phyloP scores from a whole-genome alignment of 1,140 invertebrate species.

The Orussus abietinus region DNA sequence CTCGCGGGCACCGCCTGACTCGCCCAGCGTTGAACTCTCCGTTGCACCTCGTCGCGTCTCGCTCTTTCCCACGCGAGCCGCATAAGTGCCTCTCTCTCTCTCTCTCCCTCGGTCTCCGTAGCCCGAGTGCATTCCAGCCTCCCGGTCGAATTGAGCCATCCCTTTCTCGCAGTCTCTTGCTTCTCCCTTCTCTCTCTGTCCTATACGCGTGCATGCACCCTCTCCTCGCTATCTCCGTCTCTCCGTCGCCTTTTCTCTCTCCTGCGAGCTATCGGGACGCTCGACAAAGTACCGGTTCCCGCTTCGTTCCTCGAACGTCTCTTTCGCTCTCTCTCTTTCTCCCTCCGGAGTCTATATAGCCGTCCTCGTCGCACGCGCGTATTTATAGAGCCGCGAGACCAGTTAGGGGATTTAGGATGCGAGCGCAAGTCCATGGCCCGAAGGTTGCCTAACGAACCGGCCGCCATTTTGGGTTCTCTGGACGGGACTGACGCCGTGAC shows the following conservation, averaged over 20 bases:
- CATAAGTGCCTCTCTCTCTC: no score
- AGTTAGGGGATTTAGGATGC: background rate
- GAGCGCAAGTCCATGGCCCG: slow-evolving; percentile 12
- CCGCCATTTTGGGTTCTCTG: slow-evolving; percentile 36
- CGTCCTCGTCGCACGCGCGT: slow-evolving; percentile 22
- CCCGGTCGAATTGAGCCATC: no score
- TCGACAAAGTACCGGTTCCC: slow-evolving; percentile 32
- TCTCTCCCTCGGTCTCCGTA: no score
- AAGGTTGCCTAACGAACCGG: slow-evolving; percentile 40
- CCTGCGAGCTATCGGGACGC: background rate
- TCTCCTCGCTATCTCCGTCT: slow-evolving; percentile 5
- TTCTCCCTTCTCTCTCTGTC: no score
- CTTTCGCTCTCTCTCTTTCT: slow-evolving; percentile 23
- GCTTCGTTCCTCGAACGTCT: slow-evolving; percentile 19
- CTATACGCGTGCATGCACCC: no score
- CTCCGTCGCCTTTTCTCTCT: slow-evolving; percentile 13
- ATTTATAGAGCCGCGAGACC: slow-evolving; percentile 30
- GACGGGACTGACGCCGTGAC: slow-evolving; percentile 19
- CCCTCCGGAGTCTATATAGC: slow-evolving; percentile 9
- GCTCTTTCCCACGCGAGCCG: no score
- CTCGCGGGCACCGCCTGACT: no score
- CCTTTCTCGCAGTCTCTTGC: slow-evolving; percentile 21
- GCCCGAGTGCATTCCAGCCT: no score
- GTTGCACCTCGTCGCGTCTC: no score
- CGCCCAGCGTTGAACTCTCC: no score